Base-by-base conservation (phyloP, 2,888 invertebrate genomes). In the Priocnemis perturbator region DNA sequence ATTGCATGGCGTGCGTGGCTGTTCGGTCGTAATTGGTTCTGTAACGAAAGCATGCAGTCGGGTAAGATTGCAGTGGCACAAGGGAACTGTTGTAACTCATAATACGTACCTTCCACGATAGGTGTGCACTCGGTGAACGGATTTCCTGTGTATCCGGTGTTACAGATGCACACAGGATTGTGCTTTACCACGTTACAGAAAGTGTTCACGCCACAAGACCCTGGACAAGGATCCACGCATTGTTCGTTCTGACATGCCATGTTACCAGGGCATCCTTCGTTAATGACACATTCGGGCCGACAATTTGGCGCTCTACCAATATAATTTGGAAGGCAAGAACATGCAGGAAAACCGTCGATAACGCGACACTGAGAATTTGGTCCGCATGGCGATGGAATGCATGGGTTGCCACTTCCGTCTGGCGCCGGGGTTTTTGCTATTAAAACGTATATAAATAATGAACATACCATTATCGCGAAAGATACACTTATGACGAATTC, bases 271-370 rank as follows among this genome's bases (percentile, higher is more conserved):
- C 97, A 97, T 90, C 96, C 96, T 78, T 94, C 94, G 82, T 95
- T 95, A 81, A 94, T 94, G 53, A 94, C 93, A 89, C 96, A 96
- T 91, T 96, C 95, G 23, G 96, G 96, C 57, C 96, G 92, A 86
- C 96, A 97, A 88, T 95, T 95, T 48, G 96, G 96, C 53, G 97
- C 93, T 83, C 95, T 92, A 59, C 97, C 97, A 67, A 95, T 91
- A 87, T 95, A 96, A 85, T 94, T 93, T 58, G 93, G 91, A 81
- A 94, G 90, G 87, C 96, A 96, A 69, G 95, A 95, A 87, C 96
- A 96, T 53, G 94, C 94, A 21, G 95, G 93, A 77, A 93, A 94
- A 82, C 93, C 93, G 76, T 95, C 94, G 73, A 94, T 91, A 61
- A 93, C 91, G 79, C 94, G 93, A 89, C 97, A 97, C 89, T 95